phyloP scores from a whole-genome alignment of 2,888 invertebrate genomes.

The Spilarctia lutea region DNA sequence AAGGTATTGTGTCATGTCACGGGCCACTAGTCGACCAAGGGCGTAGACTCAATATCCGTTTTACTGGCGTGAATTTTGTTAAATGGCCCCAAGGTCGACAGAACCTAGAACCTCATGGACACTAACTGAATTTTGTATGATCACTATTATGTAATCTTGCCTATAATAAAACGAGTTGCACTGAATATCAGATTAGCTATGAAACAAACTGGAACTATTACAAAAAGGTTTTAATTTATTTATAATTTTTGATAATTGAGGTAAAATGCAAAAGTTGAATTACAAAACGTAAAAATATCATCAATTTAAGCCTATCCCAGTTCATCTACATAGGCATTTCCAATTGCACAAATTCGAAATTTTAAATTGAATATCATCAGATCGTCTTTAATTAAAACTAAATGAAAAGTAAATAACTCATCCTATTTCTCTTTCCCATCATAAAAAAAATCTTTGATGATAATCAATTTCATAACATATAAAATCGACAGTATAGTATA shows the following conservation, averaged over 20 bases:
- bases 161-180: not conserved
- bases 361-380: not conserved
- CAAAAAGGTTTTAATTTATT: too few relatives aligned
- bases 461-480: conserved; percentile 49
- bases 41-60: conserved; percentile 45
- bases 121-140: not conserved
- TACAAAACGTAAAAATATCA: too few relatives aligned
- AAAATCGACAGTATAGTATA: conserved; percentile 23
- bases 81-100: conserved; percentile 38
- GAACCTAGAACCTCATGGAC: conserved; percentile 10
- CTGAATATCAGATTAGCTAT: not conserved
- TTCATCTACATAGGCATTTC: too few relatives aligned
- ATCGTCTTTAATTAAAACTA: not conserved
- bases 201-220: not conserved
- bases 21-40: conserved; percentile 41
- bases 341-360: not conserved
- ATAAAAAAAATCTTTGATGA: conserved; percentile 29
- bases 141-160: conserved; percentile 2
- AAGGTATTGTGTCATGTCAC: conserved; percentile 37
- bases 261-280: not conserved
- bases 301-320: too few relatives aligned
- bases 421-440: conserved; percentile 43
- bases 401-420: conserved; percentile 24
- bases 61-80: conserved; percentile 31
- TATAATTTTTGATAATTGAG: too few relatives aligned